These are phyloP conservation scores for Erythrocebus patas DNA, from an alignment of 2,113 vertebrate genomes.

Conservation along the genomic window DNA sequence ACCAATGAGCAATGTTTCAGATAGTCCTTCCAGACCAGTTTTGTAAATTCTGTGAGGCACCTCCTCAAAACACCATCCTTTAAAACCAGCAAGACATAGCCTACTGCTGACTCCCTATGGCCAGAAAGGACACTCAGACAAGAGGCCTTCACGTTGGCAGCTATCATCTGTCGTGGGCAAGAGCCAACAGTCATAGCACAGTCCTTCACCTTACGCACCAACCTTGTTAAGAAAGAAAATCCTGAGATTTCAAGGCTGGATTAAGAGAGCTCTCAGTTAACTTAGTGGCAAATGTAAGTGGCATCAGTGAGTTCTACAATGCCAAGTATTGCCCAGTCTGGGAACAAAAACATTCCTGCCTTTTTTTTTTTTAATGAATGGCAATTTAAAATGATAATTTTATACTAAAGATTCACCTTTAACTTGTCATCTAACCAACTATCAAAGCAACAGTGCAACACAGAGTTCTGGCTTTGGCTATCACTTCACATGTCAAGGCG, in stretches of 20 bases:
- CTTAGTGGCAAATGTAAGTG: not conserved
- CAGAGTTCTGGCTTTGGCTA: not conserved
- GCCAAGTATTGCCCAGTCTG: not conserved
- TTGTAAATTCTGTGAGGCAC: not conserved
- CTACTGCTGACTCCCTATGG: not conserved
- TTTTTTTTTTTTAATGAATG: not conserved
- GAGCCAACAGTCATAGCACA: not conserved
- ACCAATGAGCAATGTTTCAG: not conserved
- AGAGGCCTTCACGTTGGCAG: not conserved
- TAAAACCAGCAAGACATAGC: not conserved
- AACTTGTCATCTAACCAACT: not conserved
- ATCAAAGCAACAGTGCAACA: not conserved
- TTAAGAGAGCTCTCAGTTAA: not conserved
- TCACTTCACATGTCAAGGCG: not conserved
- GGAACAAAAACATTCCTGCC: not conserved
- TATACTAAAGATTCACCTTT: constrained; percentile 8
- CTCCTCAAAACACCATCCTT: not conserved
- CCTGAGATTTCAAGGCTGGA: not conserved
- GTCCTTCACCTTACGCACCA: not conserved
- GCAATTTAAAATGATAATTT: not conserved
- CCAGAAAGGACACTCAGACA: not conserved
- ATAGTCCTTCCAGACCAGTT: not conserved
- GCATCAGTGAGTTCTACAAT: not conserved
- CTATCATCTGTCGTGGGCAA: not conserved
- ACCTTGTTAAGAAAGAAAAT: not conserved